These are phyloP conservation scores for Mylabris phalerata DNA, from an alignment of 1,140 invertebrate species.

Conservation along the genomic window DNA sequence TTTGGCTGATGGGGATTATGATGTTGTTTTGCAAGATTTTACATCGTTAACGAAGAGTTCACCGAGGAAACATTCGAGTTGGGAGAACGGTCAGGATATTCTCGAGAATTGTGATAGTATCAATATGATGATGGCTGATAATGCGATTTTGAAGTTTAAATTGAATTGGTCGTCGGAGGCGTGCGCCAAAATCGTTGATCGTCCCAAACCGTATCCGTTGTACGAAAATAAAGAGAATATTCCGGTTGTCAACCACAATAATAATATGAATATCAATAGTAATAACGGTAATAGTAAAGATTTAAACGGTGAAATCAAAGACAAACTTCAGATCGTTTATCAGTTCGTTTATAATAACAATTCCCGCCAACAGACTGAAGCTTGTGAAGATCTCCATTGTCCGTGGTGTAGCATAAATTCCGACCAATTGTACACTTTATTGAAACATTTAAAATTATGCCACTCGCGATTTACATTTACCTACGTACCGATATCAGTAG, in stretches of 20 bases:
- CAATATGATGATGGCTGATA: slow-evolving; percentile 60
- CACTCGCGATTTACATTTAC: slow-evolving; percentile 91
- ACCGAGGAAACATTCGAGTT: slow-evolving; percentile 62
- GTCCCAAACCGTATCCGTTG: slow-evolving; percentile 50
- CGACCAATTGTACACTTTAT: slow-evolving; percentile 74
- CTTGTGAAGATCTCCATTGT: slow-evolving; percentile 84
- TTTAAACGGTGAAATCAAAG: slow-evolving; percentile 29
- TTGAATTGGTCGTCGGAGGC: slow-evolving; percentile 74
- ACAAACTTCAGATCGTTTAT: slow-evolving; percentile 75
- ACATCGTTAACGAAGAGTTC: slow-evolving; percentile 51
- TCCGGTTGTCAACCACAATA: slow-evolving; percentile 38
- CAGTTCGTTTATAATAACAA: slow-evolving; percentile 96
- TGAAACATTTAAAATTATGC: slow-evolving; percentile 90
- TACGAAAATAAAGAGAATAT: slow-evolving; percentile 56
- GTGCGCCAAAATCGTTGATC: slow-evolving; percentile 61
- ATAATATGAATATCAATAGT: slow-evolving; percentile 26
- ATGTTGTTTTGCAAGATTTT: slow-evolving; percentile 72
- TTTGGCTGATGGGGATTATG: slow-evolving; percentile 83
- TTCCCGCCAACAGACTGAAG: slow-evolving; percentile 89
- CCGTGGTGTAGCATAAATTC: slow-evolving; percentile 94
- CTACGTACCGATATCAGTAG: slow-evolving; percentile 75
- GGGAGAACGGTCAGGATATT: slow-evolving; percentile 75
- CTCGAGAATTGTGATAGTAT: slow-evolving; percentile 51
- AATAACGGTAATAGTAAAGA: slow-evolving; percentile 14
- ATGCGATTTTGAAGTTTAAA: slow-evolving; percentile 76